phyloP scores from a whole-genome alignment of 2,888 invertebrate species.

The Ceramica pisi region DNA sequence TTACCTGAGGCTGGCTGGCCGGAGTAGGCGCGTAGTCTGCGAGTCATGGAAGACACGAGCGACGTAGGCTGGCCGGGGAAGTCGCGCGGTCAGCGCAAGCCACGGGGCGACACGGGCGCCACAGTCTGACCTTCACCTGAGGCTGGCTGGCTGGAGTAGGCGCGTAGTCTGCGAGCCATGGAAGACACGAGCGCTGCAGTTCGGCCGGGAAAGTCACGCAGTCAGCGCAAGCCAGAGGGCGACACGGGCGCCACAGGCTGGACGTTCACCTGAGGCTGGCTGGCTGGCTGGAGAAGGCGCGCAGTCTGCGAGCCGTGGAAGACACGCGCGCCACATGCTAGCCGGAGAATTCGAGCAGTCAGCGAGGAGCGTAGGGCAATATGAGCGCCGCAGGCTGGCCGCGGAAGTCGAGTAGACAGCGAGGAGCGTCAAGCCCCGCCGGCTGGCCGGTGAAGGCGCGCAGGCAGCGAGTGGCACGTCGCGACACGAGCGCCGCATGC shows the following conservation, averaged over 20 bases:
- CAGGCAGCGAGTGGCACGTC: background rate
- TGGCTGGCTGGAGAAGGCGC: background rate
- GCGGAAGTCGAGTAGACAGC: background rate
- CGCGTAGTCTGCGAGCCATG: background rate
- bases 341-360: background rate
- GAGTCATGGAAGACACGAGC: background rate
- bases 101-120: conserved; percentile 2
- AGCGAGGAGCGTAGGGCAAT: background rate
- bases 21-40: background rate
- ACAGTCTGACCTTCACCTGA: no score
- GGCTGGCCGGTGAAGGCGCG: background rate
- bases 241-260: background rate
- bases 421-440: background rate
- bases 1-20: no score
- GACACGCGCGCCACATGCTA: background rate
- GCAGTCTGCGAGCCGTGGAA: background rate
- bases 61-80: background rate
- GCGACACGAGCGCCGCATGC: background rate
- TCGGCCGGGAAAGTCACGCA: background rate
- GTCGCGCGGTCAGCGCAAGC: background rate
- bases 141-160: background rate
- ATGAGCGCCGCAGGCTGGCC: background rate
- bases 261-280: background rate
- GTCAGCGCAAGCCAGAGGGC: background rate
- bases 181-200: background rate